phyloP scores from a whole-genome alignment of 2,113 vertebrate species.

The Cryptomyrus ogoouensis region DNA sequence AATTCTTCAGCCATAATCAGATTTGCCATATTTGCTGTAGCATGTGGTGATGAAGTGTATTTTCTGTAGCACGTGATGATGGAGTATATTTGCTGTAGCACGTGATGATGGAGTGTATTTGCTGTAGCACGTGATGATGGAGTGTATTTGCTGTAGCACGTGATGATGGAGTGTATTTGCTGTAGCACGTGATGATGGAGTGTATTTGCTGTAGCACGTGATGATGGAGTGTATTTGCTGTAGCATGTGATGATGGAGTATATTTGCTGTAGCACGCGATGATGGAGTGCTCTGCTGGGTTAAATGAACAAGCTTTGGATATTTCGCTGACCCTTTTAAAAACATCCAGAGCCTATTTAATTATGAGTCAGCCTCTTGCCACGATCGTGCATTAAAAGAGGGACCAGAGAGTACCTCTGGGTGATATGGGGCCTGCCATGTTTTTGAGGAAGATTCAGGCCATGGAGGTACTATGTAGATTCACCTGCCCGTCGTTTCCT shows the following conservation, averaged over 20 bases:
- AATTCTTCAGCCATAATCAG: not conserved
- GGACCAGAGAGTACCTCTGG: not conserved
- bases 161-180: not conserved
- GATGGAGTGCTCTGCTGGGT: not conserved
- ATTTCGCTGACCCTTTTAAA: not conserved
- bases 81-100: too few relatives aligned
- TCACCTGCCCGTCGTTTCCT: not conserved
- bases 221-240: not conserved
- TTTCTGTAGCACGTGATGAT: too few relatives aligned
- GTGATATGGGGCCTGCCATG: not conserved
- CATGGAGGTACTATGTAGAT: not conserved
- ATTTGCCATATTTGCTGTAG: not conserved
- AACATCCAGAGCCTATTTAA: not conserved
- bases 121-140: too few relatives aligned
- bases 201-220: not conserved
- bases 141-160: not conserved
- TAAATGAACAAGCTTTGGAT: not conserved
- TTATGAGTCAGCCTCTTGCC: not conserved
- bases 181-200: too few relatives aligned
- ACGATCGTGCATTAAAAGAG: not conserved
- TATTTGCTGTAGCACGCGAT: not conserved
- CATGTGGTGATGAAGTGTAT: too few relatives aligned
- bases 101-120: too few relatives aligned
- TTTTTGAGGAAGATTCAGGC: not conserved
- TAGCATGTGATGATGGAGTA: too few relatives aligned